Conservation (phyloP, 1,140 invertebrate species). For the Uloborus diversus region DNA sequence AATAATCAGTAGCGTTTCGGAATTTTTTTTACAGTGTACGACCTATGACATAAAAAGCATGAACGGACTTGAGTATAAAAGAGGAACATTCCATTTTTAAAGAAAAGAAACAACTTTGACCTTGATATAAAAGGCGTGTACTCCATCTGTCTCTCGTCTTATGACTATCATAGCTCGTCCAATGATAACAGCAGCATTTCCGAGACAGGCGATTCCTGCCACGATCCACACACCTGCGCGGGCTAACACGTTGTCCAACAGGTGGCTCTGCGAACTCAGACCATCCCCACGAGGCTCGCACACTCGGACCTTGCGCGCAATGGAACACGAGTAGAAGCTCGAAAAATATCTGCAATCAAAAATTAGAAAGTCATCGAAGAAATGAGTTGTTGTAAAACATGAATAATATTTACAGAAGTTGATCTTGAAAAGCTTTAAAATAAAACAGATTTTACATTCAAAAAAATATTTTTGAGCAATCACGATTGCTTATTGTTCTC, state of each 20-base stretch:
- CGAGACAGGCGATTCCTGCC: constrained; percentile 72
- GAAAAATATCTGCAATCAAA: constrained; percentile 72
- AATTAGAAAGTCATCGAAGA: constrained; percentile 24
- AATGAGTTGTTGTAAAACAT: neutral
- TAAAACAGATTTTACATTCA: neutral
- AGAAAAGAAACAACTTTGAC: neutral
- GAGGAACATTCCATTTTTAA: no score
- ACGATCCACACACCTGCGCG: constrained; percentile 76
- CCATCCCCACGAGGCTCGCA: constrained; percentile 76
- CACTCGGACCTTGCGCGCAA: constrained; percentile 70
- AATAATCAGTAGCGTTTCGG: no score
- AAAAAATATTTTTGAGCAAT: neutral
- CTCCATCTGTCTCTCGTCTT: constrained; percentile 64
- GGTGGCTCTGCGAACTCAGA: constrained; percentile 71
- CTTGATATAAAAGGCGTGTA: constrained; percentile 60
- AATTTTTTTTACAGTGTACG: no score
- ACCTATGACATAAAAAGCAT: no score
- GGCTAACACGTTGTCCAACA: constrained; percentile 72
- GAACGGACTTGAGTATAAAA: no score
- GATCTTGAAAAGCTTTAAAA: no score
- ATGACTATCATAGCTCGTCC: constrained; percentile 72
- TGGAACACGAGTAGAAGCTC: constrained; percentile 75
- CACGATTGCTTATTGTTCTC: neutral
- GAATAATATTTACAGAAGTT: neutral
- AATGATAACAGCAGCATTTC: constrained; percentile 73